Evolutionary conservation across 2,113 vertebrate species (phyloP).

Genomic region (Hippolais icterina): DNA sequence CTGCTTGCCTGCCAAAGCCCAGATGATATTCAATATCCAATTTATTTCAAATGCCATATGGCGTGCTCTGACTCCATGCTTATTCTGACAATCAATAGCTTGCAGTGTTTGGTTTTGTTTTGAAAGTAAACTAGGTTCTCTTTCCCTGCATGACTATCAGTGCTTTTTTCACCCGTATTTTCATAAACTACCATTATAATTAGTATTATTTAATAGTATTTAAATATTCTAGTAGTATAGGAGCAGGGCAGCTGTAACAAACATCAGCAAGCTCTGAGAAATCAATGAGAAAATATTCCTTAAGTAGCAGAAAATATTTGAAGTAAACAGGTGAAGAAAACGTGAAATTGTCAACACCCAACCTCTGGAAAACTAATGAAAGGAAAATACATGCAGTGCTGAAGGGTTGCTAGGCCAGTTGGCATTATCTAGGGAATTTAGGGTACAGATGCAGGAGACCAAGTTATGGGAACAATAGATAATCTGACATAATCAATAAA

Average conservation of each 20-base stretch:
- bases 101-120: slow-evolving; percentile 11
- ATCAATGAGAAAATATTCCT: not conserved
- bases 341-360: not conserved
- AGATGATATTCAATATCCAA: slow-evolving; percentile 7
- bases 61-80: not conserved
- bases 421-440: not conserved
- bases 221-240: not conserved
- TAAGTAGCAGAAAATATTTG: not conserved
- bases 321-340: not conserved
- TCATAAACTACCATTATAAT: not conserved
- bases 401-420: not conserved
- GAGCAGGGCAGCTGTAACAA: not conserved
- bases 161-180: not conserved
- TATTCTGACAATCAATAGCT: not conserved
- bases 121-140: not conserved
- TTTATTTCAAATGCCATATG: slow-evolving; percentile 29
- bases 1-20: not conserved
- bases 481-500: not conserved
- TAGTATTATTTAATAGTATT: not conserved
- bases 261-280: not conserved
- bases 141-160: not conserved
- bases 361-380: not conserved
- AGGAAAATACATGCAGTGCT: not conserved
- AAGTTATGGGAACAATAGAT: not conserved
- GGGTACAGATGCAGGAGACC: not conserved